Percentiles rank a stretch among this genome's conserved stretches.
Evolutionary conservation across 2,113 vertebrate species (phyloP).

Genomic region (Lagopus leucura): DNA sequence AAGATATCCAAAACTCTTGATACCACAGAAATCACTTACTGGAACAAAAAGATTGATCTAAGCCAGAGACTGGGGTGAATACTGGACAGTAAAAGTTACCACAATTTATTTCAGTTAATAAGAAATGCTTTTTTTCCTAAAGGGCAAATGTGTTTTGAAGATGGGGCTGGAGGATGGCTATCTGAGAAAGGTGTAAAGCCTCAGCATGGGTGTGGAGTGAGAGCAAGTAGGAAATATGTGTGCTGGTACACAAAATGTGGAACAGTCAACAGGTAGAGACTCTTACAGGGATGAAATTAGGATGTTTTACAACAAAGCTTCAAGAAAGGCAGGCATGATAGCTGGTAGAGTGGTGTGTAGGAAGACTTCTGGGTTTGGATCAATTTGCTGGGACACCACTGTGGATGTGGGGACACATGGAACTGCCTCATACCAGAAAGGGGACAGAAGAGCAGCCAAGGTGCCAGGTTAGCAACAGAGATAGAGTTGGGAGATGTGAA

Average conservation of each 20-base stretch:
- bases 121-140: background rate
- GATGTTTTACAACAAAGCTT: background rate
- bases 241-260: background rate
- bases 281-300: background rate
- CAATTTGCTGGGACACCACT: rapidly evolving
- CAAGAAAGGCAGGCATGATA: background rate
- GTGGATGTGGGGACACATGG: background rate
- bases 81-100: background rate
- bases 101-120: background rate
- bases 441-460: rapidly evolving
- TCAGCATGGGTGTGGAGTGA: background rate
- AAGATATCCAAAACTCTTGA: background rate
- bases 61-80: background rate
- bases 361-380: background rate
- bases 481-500: background rate
- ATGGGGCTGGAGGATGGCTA: background rate
- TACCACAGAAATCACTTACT: background rate
- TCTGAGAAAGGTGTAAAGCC: background rate
- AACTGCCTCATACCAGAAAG: background rate
- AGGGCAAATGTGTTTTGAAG: background rate
- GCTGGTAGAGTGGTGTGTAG: background rate
- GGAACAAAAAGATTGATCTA: background rate
- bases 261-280: background rate
- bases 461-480: rapidly evolving
- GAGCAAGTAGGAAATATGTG: background rate